These are phyloP conservation scores for Eulacestoma nigropectus DNA, from an alignment of 2,113 vertebrate species.

Conservation along the genomic window DNA sequence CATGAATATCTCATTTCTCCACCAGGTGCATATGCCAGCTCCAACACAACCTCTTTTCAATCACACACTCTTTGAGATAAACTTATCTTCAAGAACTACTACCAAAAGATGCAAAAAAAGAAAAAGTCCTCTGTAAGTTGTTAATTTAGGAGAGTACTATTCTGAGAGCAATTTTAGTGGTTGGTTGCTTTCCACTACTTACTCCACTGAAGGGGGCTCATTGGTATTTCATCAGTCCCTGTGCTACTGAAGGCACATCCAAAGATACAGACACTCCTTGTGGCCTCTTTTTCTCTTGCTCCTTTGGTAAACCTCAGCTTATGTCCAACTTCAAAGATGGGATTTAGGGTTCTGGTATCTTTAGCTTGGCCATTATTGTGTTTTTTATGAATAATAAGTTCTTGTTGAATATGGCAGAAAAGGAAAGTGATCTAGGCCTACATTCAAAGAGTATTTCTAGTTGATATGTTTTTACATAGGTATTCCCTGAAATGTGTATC, in stretches of 20 bases:
- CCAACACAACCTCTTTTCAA: not conserved
- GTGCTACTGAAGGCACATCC: not conserved
- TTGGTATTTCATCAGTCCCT: not conserved
- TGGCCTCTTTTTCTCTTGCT: not conserved
- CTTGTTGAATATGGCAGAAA: not conserved
- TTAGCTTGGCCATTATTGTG: not conserved
- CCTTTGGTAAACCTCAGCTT: not conserved
- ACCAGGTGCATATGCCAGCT: not conserved
- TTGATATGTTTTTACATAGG: not conserved
- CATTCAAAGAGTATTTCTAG: not conserved
- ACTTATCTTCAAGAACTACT: not conserved
- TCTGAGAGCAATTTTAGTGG: not conserved
- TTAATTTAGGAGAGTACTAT: not conserved
- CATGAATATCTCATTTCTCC: not conserved
- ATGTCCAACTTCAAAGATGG: not conserved
- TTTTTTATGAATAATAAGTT: not conserved
- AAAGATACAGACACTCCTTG: not conserved
- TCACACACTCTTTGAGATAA: not conserved
- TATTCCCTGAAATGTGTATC: not conserved
- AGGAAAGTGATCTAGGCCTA: not conserved
- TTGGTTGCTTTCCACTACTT: not conserved
- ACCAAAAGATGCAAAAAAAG: not conserved
- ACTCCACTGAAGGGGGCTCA: not conserved
- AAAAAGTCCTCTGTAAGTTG: not conserved
- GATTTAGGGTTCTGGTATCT: not conserved